phyloP scores from a whole-genome alignment of 2,888 invertebrate genomes.

The Rhagonycha lutea region DNA sequence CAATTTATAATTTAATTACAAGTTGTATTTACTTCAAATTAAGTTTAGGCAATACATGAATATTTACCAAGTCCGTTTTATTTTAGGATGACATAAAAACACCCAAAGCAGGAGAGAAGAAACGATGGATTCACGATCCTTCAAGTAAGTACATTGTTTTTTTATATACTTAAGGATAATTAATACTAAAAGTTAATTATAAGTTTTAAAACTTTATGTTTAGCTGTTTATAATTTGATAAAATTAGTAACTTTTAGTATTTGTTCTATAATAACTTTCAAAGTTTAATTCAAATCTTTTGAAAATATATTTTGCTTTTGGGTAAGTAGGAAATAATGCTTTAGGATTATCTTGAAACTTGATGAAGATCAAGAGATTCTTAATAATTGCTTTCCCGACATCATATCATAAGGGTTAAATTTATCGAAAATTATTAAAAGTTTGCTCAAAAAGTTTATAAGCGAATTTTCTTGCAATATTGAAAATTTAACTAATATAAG shows the following conservation, averaged over 20 bases:
- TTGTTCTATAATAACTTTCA: not conserved
- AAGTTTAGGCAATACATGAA: slow-evolving; percentile 4
- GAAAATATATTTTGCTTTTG: not conserved
- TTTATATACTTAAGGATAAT: not conserved
- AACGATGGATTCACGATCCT: slow-evolving; percentile 78
- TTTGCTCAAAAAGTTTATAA: not conserved
- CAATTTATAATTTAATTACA: slow-evolving; percentile 23
- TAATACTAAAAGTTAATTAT: not conserved
- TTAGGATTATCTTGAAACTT: not conserved
- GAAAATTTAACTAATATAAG: not conserved
- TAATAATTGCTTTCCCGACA: not conserved
- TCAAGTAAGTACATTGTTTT: slow-evolving; percentile 63
- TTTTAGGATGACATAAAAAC: slow-evolving; percentile 59
- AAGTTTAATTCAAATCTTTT: not conserved
- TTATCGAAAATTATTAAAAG: not conserved
- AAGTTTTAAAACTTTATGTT: not conserved
- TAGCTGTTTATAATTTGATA: not conserved
- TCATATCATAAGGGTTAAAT: not conserved
- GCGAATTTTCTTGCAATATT: not conserved
- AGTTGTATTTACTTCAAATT: slow-evolving; percentile 4
- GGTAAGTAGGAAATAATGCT: not conserved
- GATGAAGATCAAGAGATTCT: not conserved
- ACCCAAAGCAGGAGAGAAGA: slow-evolving; percentile 65
- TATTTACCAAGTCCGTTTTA: slow-evolving; percentile 21
- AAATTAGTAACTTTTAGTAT: not conserved